Conservation (phyloP, 1,140 invertebrate species). For the Trichogramma pretiosum region DNA sequence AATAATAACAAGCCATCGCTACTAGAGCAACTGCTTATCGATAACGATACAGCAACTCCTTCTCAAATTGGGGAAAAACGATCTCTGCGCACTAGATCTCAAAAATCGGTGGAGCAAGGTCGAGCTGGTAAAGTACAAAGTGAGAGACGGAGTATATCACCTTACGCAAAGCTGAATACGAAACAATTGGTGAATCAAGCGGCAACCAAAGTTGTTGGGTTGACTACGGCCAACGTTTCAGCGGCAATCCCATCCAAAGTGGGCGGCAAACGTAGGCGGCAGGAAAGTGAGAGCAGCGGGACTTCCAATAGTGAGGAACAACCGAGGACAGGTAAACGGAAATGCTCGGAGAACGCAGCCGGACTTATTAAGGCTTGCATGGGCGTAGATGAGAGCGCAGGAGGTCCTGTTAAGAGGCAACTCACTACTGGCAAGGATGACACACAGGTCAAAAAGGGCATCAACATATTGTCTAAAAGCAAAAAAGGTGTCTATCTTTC, state of each 20-base stretch:
- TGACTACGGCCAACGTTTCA: slow-evolving; percentile 23
- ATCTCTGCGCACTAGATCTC: slow-evolving; percentile 57
- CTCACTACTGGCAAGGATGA: slow-evolving; percentile 40
- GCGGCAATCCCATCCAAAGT: slow-evolving; percentile 28
- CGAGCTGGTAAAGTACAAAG: slow-evolving; percentile 54
- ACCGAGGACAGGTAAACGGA: slow-evolving; percentile 51
- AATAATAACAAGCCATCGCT: slow-evolving; percentile 40
- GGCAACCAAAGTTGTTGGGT: slow-evolving; percentile 21
- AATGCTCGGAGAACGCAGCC: slow-evolving; percentile 58
- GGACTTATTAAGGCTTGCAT: slow-evolving; percentile 62
- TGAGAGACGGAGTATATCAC: slow-evolving; percentile 43
- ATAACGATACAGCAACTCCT: slow-evolving; percentile 47
- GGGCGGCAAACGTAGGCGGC: slow-evolving; percentile 57
- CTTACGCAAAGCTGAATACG: slow-evolving; percentile 40
- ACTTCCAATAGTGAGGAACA: slow-evolving; percentile 51
- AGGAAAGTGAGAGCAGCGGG: slow-evolving; percentile 68
- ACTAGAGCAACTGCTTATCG: slow-evolving; percentile 66
- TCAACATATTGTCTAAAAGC: slow-evolving; percentile 41
- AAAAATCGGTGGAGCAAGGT: slow-evolving; percentile 58
- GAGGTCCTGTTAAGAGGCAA: slow-evolving; percentile 39
- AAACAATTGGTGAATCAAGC: slow-evolving; percentile 23
- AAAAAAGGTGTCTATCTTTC: slow-evolving; percentile 44
- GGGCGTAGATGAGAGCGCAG: slow-evolving; percentile 49
- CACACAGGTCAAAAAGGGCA: slow-evolving; percentile 39
- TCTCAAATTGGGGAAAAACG: slow-evolving; percentile 43